These are phyloP conservation scores for Smutsia temminckii DNA, from an alignment of 2,797 vertebrate species.

Conservation along the genomic window DNA sequence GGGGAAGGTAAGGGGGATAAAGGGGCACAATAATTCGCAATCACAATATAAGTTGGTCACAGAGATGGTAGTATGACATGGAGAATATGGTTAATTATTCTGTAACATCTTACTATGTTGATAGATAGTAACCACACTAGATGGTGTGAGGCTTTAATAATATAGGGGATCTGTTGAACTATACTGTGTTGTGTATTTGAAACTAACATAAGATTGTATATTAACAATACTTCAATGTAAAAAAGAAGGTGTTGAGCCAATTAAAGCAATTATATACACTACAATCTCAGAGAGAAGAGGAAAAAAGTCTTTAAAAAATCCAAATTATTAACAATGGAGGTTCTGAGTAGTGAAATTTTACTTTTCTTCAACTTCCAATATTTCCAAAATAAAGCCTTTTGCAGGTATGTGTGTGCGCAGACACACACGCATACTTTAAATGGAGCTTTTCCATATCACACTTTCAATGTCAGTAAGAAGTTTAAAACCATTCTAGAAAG, in stretches of 20 bases:
- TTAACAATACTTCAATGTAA: not conserved
- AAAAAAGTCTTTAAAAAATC: not conserved
- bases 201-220: no score
- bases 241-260: not conserved
- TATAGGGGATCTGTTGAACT: no score
- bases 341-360: slow-evolving; percentile 7
- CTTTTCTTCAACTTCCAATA: not conserved
- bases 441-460: not conserved
- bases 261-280: not conserved
- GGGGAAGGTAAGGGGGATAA: no score
- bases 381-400: not conserved
- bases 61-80: no score
- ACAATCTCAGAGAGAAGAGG: not conserved
- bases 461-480: not conserved
- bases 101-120: no score
- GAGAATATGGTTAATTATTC: no score
- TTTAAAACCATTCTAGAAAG: not conserved
- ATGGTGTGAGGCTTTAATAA: no score
- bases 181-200: no score
- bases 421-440: not conserved
- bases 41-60: no score
- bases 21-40: no score
- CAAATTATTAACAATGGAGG: not conserved
- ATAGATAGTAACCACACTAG: no score
- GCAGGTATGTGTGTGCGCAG: not conserved